A percentile compares a stretch with the other conserved stretches of the same genome.
Conservation (phyloP, 2,888 invertebrate genomes). For the Drosophila planitibia region DNA sequence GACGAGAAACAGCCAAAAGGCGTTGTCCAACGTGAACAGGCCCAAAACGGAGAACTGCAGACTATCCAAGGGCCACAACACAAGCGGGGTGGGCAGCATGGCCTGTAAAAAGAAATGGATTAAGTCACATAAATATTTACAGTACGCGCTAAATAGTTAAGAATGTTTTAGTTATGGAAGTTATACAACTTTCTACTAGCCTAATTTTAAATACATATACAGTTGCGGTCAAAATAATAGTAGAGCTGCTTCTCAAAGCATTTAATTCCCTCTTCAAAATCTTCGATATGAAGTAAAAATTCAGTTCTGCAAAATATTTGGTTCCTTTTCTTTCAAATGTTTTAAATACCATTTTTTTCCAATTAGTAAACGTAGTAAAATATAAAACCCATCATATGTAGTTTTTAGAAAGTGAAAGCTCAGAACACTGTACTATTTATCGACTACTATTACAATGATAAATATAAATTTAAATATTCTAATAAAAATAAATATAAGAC, state of each 20-base stretch:
- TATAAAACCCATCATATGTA: neutral
- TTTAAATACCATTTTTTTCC: neutral
- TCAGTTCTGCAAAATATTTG: neutral
- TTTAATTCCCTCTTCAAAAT: no score
- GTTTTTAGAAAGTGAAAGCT: neutral
- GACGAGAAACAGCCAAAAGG: slow-evolving; percentile 79
- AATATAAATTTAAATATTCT: neutral
- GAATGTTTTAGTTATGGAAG: neutral
- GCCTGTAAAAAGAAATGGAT: slow-evolving; percentile 42
- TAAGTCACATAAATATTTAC: neutral
- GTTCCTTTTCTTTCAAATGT: neutral
- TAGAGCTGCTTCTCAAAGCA: neutral
- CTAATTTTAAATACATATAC: neutral
- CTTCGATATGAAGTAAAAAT: neutral
- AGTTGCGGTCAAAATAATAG: neutral
- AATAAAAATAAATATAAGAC: neutral
- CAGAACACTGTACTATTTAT: neutral
- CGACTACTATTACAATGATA: no score
- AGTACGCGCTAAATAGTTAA: neutral
- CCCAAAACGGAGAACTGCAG: slow-evolving; percentile 72
- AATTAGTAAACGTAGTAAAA: neutral
- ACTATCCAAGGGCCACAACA: slow-evolving; percentile 55
- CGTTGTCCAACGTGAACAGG: slow-evolving; percentile 73
- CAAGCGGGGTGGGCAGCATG: slow-evolving; percentile 43
- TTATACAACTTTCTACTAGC: neutral